Conservation (phyloP, 2,888 invertebrate species). For the Oscheius sp. region DNA sequence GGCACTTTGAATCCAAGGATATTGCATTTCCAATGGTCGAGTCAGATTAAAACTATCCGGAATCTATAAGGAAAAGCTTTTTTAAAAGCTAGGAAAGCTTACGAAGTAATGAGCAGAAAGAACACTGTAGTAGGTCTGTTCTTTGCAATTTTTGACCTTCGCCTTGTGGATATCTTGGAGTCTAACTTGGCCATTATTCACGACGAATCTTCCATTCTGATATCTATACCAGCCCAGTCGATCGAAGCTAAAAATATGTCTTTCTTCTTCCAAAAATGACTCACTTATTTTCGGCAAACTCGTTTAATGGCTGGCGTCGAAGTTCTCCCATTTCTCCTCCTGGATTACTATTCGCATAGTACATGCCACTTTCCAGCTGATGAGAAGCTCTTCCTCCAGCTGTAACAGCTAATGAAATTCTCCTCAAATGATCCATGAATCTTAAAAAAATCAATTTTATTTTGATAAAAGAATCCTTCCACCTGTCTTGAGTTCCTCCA, state of each 20-base stretch:
- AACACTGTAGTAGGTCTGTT: constrained; percentile 62
- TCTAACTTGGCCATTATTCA: constrained; percentile 63
- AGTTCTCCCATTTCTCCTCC: constrained; percentile 61
- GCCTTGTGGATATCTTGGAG: constrained; percentile 68
- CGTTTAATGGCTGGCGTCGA: constrained; percentile 61
- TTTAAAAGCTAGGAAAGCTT: constrained; percentile 20
- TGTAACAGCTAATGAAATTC: constrained; percentile 59
- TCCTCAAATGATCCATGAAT: constrained; percentile 48
- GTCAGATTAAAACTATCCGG: constrained; percentile 54
- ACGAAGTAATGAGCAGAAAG: constrained; percentile 66
- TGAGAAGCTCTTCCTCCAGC: constrained; percentile 62
- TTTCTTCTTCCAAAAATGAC: constrained; percentile 15
- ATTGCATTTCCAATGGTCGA: constrained; percentile 53
- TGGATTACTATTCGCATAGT: constrained; percentile 60
- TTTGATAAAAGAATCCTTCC: not conserved
- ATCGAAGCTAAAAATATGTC: constrained; percentile 58
- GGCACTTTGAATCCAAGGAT: constrained; percentile 66
- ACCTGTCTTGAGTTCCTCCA: constrained; percentile 59
- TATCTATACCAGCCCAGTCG: constrained; percentile 68
- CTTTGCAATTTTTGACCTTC: constrained; percentile 64
- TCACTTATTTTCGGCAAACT: constrained; percentile 66
- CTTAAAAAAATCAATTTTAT: constrained; percentile 27
- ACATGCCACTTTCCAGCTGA: constrained; percentile 67
- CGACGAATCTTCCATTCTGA: constrained; percentile 55
- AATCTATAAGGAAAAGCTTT: constrained; percentile 36